Base-by-base conservation (phyloP, 2,113 vertebrate species). In the Cnemophilus loriae region DNA sequence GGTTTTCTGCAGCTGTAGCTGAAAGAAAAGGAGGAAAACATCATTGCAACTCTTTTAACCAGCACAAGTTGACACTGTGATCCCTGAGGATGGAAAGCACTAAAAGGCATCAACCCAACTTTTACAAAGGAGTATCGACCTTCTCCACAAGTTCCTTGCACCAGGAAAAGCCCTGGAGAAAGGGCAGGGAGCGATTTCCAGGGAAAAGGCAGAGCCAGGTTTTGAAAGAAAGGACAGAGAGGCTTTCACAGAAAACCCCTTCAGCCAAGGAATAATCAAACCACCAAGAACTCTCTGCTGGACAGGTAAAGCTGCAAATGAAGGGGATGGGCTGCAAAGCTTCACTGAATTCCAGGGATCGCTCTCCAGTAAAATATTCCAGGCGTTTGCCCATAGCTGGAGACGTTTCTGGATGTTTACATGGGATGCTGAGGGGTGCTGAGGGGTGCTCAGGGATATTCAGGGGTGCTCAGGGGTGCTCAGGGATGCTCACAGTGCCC, bases 1-100 rank as follows among this genome's bases (percentile, higher is more conserved):
- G 75, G 99, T 99, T 98, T 99, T 99, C 98, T 99, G 99, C 97
- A 99, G 99, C 98, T 99, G 99, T 97, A 99, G 98, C 99, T 99
- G 97, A 91, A 98, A 98, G 98, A 91, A 76, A 95, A 67, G 32
- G 8, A 18, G 22, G 41, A 78, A 57, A 53, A 49, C 2, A 4
- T 32, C 37, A 90, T 75, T 71, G 44, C 19, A 57, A 3, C 12
- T 35, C 33, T 33, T 85, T n/a, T 2, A 76, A 76, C 33, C 26
- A 28, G 53, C 65, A 81, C 42, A 46, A 17, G 10, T 33, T 2
- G 2, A 77, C 33, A 22, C 15, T 8, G 5, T 11, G 33, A 56
- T 13, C 28, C 4, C 37, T 1, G 3, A 44, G 84, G 21, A n/a
- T 1, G 17, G 71, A 57, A 19, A 50, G 11, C 60, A 6, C 5